A percentile compares a stretch with the other conserved stretches of the same genome.
Conservation (phyloP, 2,113 vertebrate genomes). For the Cricetomys ansorgei region DNA sequence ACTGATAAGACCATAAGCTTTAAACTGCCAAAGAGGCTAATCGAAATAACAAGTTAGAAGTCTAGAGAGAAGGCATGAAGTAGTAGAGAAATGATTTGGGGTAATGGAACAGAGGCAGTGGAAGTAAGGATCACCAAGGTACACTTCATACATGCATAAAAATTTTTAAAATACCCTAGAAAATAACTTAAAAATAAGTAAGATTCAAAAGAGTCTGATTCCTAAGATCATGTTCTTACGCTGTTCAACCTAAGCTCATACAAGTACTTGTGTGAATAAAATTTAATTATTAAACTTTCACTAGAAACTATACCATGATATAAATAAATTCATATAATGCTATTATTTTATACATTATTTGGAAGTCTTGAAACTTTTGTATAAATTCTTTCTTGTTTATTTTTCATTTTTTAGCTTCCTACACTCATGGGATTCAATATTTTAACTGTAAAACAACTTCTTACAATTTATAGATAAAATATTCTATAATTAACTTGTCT, state of each 20-base stretch:
- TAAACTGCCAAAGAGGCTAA: background rate
- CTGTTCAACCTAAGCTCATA: background rate
- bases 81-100: background rate
- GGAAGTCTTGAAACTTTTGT: too few species aligned
- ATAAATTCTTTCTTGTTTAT: background rate
- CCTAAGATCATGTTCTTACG: too few species aligned
- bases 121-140: background rate
- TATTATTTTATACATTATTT: background rate
- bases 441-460: background rate
- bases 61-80: background rate
- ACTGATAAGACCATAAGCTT: background rate
- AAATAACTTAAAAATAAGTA: background rate
- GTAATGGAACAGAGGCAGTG: too few species aligned
- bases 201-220: background rate
- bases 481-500: background rate
- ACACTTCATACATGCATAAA: background rate
- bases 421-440: background rate
- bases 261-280: background rate
- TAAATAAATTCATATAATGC: too few species aligned
- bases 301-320: background rate
- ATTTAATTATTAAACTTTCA: background rate
- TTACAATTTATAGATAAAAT: background rate
- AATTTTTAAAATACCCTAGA: background rate
- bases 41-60: background rate
- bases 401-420: background rate